These are phyloP conservation scores for Sepiola atlantica DNA, from an alignment of 2,888 invertebrate genomes.

Conservation along the genomic window DNA sequence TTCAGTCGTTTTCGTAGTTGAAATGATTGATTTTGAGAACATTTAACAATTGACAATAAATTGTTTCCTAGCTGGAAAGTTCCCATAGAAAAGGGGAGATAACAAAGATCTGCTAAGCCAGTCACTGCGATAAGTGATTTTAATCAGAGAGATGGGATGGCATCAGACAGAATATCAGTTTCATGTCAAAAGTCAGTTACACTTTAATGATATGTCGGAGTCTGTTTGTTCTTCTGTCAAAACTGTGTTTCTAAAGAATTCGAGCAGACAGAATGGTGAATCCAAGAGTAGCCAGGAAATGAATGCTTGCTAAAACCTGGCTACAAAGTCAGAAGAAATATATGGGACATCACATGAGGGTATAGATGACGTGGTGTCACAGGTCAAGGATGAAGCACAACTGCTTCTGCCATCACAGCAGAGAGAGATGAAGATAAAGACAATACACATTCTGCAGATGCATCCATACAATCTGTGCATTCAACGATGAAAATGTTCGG, in stretches of 20 bases:
- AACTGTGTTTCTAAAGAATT: not conserved
- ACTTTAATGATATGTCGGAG: not conserved
- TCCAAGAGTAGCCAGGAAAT: not conserved
- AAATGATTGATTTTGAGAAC: not conserved
- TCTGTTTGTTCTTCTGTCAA: not conserved
- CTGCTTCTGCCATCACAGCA: not conserved
- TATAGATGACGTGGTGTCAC: not conserved
- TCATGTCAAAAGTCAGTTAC: not conserved
- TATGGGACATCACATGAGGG: not conserved
- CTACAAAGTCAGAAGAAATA: not conserved
- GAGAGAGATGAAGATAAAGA: not conserved
- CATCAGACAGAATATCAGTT: not conserved
- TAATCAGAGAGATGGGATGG: not conserved
- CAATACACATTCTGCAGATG: not conserved
- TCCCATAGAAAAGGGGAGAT: not conserved
- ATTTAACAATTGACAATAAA: not conserved
- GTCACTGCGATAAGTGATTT: not conserved
- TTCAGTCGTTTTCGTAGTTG: too few relatives aligned
- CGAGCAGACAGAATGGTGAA: not conserved
- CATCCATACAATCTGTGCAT: too few relatives aligned
- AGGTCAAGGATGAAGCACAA: too few relatives aligned
- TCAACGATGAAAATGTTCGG: too few relatives aligned
- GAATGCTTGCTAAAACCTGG: not conserved
- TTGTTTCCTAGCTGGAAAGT: not conserved
- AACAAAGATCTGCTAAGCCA: not conserved